phyloP scores from a whole-genome alignment of 1,140 invertebrate genomes.

The Octopus bimaculoides region DNA sequence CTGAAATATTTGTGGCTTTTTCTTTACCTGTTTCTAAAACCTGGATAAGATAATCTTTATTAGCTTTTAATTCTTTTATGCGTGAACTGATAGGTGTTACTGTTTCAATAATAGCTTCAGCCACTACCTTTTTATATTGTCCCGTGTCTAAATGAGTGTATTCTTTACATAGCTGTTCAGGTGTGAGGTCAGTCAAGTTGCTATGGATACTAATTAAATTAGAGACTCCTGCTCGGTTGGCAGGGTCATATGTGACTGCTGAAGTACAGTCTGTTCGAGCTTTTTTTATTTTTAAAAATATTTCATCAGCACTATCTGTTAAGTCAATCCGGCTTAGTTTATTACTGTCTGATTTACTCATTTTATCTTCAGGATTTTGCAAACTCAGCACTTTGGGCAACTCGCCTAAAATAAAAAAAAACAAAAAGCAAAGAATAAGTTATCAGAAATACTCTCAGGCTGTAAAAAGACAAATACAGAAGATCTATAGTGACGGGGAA shows the following conservation, averaged over 20 bases:
- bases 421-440: not conserved
- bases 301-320: conserved; percentile 74
- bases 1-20: conserved; percentile 69
- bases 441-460: too few species aligned
- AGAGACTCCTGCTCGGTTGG: conserved; percentile 77
- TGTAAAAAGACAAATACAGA: too few species aligned
- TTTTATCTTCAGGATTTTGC: conserved; percentile 74
- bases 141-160: conserved; percentile 68
- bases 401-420: conserved; percentile 34
- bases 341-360: conserved; percentile 94
- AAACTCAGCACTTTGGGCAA: conserved; percentile 47
- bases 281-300: conserved; percentile 83
- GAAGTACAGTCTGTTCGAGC: conserved; percentile 89
- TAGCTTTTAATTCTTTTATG: conserved; percentile 64
- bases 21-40: conserved; percentile 71
- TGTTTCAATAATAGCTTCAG: conserved; percentile 72
- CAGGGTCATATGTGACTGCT: conserved; percentile 76
- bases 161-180: conserved; percentile 73
- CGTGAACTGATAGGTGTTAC: conserved; percentile 71
- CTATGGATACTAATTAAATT: conserved; percentile 84
- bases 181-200: conserved; percentile 65
- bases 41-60: conserved; percentile 66
- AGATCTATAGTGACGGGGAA: too few species aligned
- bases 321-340: conserved; percentile 76
- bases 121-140: conserved; percentile 75